Conservation (phyloP, 2,888 invertebrate genomes). For the Microdon myrmicae region DNA sequence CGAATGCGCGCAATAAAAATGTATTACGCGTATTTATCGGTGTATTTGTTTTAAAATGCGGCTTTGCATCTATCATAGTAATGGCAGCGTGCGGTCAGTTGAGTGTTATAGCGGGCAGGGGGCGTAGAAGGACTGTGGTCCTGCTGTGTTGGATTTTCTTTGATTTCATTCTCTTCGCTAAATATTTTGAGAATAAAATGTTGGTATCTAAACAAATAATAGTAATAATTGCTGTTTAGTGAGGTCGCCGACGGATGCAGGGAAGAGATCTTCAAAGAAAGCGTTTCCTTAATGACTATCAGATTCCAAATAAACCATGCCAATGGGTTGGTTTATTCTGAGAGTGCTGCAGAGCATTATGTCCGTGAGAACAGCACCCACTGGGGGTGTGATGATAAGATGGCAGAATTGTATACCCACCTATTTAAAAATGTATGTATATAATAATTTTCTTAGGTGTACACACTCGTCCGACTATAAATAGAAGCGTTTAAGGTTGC, state of each 20-base stretch:
- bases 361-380: too few relatives aligned
- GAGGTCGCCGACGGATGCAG: slow-evolving; percentile 15
- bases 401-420: too few relatives aligned
- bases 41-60: slow-evolving; percentile 52
- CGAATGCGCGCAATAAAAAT: slow-evolving; percentile 44
- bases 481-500: too few relatives aligned
- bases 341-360: too few relatives aligned
- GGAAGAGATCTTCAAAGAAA: slow-evolving; percentile 42
- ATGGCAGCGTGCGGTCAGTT: slow-evolving; percentile 56
- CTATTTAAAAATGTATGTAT: too few relatives aligned
- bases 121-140: slow-evolving; percentile 36
- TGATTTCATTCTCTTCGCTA: slow-evolving; percentile 50
- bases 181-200: slow-evolving; percentile 57
- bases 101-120: slow-evolving; percentile 37
- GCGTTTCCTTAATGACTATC: slow-evolving; percentile 40
- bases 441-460: too few relatives aligned
- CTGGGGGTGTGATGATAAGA: too few relatives aligned
- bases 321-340: slow-evolving; percentile 32
- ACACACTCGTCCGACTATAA: too few relatives aligned
- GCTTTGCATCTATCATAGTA: slow-evolving; percentile 56
- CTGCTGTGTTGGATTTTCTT: slow-evolving; percentile 32
- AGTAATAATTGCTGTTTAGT: slow-evolving; percentile 50
- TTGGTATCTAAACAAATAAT: slow-evolving; percentile 57
- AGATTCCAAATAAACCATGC: slow-evolving; percentile 49
- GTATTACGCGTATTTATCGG: slow-evolving; percentile 36